Evolutionary conservation across 2,888 invertebrate genomes (phyloP), one percentile per base, ranked within the genome.

Genomic region (Campaea margaritaria): DNA sequence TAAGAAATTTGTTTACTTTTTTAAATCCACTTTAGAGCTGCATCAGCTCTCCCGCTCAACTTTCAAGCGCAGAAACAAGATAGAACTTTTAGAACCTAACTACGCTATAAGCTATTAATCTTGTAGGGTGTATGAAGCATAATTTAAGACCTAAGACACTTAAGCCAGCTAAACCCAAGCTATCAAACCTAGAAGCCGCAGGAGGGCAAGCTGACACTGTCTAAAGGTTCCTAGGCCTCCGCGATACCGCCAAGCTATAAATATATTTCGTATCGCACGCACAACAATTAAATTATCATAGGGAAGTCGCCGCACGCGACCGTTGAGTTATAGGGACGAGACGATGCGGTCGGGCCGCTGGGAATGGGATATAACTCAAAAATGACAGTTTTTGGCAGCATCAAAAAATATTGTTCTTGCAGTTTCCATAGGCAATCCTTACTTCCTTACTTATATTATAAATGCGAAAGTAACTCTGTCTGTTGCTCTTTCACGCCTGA

Each of bases 231-330:
- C 41, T 71, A 74, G 57, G 62, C 16, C 51, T 3, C 62, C 72
- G 50, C 54, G 63, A 66, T 65, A 62, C 62, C 60, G 45, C 55
- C 61, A 62, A 62, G 70, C 81, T 78, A 83, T 83, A 83, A 86
- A 83, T 83, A 82, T 75, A 81, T 78, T 75, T 77, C 72, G 75
- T 78, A 79, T 75, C 68, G 82, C 85, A 88, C 88, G 88, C 89
- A 89, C 86, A 82, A 90, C 90, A 90, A 90, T 91, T 90, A 91
- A 90, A 91, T 89, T 89, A 90, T 89, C 90, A 89, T 89, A 86
- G 89, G 80, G 84, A 84, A 88, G 86, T 89, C 86, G 81, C 82
- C 82, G 89, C 89, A 89, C 89, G 90, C 89, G 88, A 84, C 83
- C 76, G 64, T 57, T 82, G 86, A 88, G 78, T 88, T 90, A 89